phyloP scores from a whole-genome alignment of 2,797 vertebrate species.

The Menidia menidia region DNA sequence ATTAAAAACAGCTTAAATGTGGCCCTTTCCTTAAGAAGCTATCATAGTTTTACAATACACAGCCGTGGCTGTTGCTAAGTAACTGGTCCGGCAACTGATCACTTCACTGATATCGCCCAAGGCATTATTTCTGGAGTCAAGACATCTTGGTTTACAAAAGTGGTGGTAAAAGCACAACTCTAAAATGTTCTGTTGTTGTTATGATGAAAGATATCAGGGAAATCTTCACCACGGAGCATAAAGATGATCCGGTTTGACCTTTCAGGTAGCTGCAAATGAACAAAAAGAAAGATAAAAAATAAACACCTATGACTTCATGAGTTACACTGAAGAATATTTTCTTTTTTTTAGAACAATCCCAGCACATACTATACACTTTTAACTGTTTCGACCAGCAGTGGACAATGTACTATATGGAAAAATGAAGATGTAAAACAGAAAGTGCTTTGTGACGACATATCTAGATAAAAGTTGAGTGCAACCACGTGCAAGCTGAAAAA shows the following conservation, averaged over 20 bases:
- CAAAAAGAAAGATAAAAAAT: too few relatives aligned
- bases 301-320: too few relatives aligned
- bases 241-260: not conserved
- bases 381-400: too few relatives aligned
- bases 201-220: slow-evolving; percentile 6
- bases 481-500: slow-evolving; percentile 37
- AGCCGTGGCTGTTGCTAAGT: slow-evolving; percentile 58
- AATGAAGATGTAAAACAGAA: not conserved
- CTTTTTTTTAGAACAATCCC: too few relatives aligned
- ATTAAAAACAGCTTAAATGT: slow-evolving; percentile 52
- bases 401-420: too few relatives aligned
- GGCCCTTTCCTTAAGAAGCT: slow-evolving; percentile 31
- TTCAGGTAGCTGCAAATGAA: too few relatives aligned
- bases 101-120: slow-evolving; percentile 35
- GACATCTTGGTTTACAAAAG: slow-evolving; percentile 25
- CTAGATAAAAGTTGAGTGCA: slow-evolving; percentile 9
- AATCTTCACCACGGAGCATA: not conserved
- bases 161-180: not conserved
- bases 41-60: slow-evolving; percentile 28
- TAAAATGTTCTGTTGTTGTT: not conserved
- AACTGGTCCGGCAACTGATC: slow-evolving; percentile 44
- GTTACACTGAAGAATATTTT: too few relatives aligned
- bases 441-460: too few relatives aligned
- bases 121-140: slow-evolving; percentile 31
- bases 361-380: too few relatives aligned